Evolutionary conservation across 2,888 invertebrate species (phyloP).

Genomic region (Macrophya alboannulata): DNA sequence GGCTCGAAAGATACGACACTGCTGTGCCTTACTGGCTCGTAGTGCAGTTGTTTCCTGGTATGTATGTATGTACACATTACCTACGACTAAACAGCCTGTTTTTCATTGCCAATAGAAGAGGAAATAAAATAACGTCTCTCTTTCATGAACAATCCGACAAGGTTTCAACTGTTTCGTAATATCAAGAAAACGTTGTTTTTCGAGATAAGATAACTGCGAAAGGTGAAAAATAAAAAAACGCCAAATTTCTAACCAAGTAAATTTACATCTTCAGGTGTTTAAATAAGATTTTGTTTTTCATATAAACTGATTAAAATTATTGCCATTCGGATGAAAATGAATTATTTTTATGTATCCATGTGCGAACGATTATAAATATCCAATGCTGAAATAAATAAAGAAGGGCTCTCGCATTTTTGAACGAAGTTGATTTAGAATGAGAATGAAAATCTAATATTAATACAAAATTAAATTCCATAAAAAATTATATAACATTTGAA

Average conservation of each 20-base stretch:
- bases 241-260: neutral
- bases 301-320: neutral
- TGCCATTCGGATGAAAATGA: neutral
- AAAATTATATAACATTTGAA: constrained; percentile 26
- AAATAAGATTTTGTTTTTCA: neutral
- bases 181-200: neutral
- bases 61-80: neutral
- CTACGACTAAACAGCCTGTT: neutral
- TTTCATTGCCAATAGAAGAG: constrained; percentile 11
- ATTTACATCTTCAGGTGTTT: neutral
- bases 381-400: neutral
- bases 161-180: constrained; percentile 19
- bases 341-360: neutral
- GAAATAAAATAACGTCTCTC: constrained; percentile 6
- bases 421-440: neutral
- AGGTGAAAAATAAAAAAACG: neutral
- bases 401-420: neutral
- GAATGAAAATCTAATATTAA: neutral
- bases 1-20: constrained; percentile 4
- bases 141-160: neutral
- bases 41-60: constrained; percentile 18
- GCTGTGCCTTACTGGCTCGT: neutral
- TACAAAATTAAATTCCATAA: neutral
- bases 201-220: neutral
- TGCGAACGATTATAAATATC: neutral